Evolutionary conservation across 2,888 invertebrate species (phyloP), one percentile per base, ranked within the genome.

Genomic region (Eilema griseolum): DNA sequence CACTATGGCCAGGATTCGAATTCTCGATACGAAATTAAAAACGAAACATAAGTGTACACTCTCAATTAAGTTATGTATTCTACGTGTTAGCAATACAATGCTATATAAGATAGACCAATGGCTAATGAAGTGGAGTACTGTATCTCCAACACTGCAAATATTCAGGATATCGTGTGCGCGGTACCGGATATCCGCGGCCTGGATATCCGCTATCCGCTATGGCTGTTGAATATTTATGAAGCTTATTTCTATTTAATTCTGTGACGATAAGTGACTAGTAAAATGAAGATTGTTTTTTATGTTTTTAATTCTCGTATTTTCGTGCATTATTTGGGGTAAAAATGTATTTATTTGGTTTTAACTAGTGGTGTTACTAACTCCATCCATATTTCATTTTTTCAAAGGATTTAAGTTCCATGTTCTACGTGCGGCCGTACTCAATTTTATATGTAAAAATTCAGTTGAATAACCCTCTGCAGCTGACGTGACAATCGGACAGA

Each of bases 51-150:
- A 61, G 16, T 66, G 14, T 57, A 14, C 11, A 20, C 33, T 33
- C 0, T 52, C 0, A 33, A 8, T 59, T 20, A 57, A 33, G 20
- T 66, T 59, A 37, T 37, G 14, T n/a, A 16, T 24, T 33, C 70
- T 16, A 59, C 3, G 33, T 60, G 64, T 72, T 63, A 37, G 80
- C 67, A 80, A 80, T 64, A 41, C 60, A 73, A 80, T 72, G 72
- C 72, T 75, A 75, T 76, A 75, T 69, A 68, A 61, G 66, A 37
- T 33, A 66, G 61, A 66, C 67, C 61, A 56, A 75, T 63, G 60
- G 74, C 69, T 80, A 80, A 80, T 77, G 70, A 80, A 71, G 67
- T 60, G 62, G 67, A 65, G 26, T 68, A 57, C 0, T 11, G 61
- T 74, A 69, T 67, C 14, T 60, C 1, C 69, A 11, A 76, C 67